Conservation (phyloP, 2,113 vertebrate genomes). For the Coregonus clupeaformis region DNA sequence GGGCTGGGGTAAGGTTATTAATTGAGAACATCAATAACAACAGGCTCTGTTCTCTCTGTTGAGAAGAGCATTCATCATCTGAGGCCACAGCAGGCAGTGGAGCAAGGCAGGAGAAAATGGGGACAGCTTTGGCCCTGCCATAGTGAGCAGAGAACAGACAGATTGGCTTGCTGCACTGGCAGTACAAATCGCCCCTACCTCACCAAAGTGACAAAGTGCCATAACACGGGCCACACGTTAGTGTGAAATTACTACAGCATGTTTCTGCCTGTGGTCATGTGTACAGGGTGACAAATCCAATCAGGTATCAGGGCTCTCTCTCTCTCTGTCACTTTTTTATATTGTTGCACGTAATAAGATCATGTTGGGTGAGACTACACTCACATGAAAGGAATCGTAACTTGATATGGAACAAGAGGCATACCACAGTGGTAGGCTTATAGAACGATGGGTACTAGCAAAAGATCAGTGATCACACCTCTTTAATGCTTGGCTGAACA, state of each 20-base stretch:
- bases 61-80: constrained; percentile 69
- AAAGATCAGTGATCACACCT: not conserved
- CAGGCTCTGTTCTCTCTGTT: constrained; percentile 54
- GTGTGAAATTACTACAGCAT: constrained; percentile 61
- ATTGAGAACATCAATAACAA: constrained; percentile 76
- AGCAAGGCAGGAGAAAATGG: constrained; percentile 64
- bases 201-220: constrained; percentile 39
- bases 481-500: not conserved
- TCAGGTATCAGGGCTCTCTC: constrained; percentile 37
- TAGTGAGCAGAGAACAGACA: constrained; percentile 38
- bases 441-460: not conserved
- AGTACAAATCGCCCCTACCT: constrained; percentile 41
- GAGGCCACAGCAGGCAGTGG: constrained; percentile 60
- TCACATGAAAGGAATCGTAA: constrained; percentile 3
- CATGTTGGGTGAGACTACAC: constrained; percentile 17
- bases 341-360: constrained; percentile 16
- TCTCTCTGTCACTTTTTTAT: constrained; percentile 15
- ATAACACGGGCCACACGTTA: constrained; percentile 48
- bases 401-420: not conserved
- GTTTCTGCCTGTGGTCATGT: constrained; percentile 57
- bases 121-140: constrained; percentile 62
- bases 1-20: constrained; percentile 58
- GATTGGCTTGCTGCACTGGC: constrained; percentile 43
- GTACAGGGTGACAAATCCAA: constrained; percentile 57
- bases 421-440: not conserved